Evolutionary conservation across 2,797 vertebrate genomes (phyloP), one percentile per base, ranked within the genome.

Genomic region (Pristis pectinata): DNA sequence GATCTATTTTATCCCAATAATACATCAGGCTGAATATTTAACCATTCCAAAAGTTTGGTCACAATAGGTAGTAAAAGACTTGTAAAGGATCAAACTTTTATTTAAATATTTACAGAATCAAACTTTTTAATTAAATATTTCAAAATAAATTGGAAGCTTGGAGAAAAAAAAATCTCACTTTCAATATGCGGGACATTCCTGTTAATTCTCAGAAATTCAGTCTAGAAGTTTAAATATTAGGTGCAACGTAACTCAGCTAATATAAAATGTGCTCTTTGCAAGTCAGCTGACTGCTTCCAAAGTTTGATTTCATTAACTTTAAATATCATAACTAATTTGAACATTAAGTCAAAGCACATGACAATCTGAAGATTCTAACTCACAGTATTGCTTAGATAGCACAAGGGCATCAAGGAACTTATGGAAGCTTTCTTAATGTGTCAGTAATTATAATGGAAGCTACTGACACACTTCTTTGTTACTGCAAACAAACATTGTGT

Each of bases 311-410:
- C 15, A n/a, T 61, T 61, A 19, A 89, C 17, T 64, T 19, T 61
- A 85, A 89, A 61, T 34, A 89, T 61, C 56, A 37, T 85, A 89
- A 61, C 85, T 59, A 89, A 64, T 61, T 89, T 64, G 59, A 89
- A 89, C 56, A 61, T 56, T 89, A 61, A 89, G 34, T 56, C 30
- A 61, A 89, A 61, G 34, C 85, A 64, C 85, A 89, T 89, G 85
- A 89, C 53, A 59, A 34, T 37, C 85, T 64, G 56, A 89, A 89
- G 56, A 37, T 64, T 22, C 61, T 30, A 89, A 89, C 56, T 89
- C 85, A 5, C 85, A 19, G 56, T 89, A 34, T n/a, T 61, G n/a
- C 59, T 89, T 89, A 15, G 34, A 89, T 56, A 17, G 34, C 59
- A 61, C 56, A 89, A 8, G 56, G 4, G 56, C 30, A 56, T 89